phyloP scores from a whole-genome alignment of 2,888 invertebrate species.

The Dicyrtomina minuta region DNA sequence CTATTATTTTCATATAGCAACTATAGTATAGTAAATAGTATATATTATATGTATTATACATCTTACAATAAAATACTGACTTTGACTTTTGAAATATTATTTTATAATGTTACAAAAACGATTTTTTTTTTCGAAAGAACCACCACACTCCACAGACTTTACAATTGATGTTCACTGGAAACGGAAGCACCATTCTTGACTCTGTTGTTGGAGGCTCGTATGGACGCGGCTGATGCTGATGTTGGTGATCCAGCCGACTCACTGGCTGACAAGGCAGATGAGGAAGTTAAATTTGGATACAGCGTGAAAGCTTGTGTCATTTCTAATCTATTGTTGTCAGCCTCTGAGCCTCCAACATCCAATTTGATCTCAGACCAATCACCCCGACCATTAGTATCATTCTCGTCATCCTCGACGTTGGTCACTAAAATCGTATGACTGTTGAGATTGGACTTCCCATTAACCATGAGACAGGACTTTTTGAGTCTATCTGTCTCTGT shows the following conservation, averaged over 20 bases:
- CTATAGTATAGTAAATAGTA: too few relatives aligned
- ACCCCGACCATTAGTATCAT: too few relatives aligned
- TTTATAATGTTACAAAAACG: not conserved
- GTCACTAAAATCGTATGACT: conserved; percentile 17
- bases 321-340: conserved; percentile 8
- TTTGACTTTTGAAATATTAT: too few relatives aligned
- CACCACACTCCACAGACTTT: not conserved
- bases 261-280: too few relatives aligned
- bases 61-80: too few relatives aligned
- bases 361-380: conserved; percentile 21
- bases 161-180: conserved; percentile 23
- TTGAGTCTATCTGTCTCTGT: not conserved
- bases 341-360: too few relatives aligned
- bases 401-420: conserved; percentile 10
- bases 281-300: not conserved
- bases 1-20: too few relatives aligned
- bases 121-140: not conserved
- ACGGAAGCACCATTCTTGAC: conserved; percentile 17
- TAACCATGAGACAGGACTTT: too few relatives aligned
- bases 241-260: too few relatives aligned
- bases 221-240: not conserved
- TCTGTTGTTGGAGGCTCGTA: not conserved
- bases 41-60: too few relatives aligned
- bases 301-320: conserved; percentile 25
- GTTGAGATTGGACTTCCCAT: too few relatives aligned